phyloP scores from a whole-genome alignment of 2,113 vertebrate species.

The Dasyurus viverrinus region DNA sequence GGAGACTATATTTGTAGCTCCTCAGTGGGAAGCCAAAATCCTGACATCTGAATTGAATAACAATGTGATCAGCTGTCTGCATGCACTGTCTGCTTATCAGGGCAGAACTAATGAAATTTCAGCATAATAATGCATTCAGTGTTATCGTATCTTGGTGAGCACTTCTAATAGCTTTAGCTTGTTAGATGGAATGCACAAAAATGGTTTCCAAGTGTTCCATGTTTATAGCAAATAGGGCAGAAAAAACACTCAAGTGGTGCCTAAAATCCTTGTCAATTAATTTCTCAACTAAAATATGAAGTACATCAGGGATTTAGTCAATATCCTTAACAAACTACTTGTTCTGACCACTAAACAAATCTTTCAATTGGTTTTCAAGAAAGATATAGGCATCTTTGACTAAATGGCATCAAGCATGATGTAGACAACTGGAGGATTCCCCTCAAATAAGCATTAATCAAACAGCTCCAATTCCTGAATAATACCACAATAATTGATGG shows the following conservation, averaged over 20 bases:
- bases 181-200: constrained; percentile 43
- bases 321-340: constrained; percentile 11
- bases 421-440: background rate
- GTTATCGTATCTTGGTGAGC: constrained; percentile 10
- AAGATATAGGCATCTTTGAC: background rate
- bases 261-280: background rate
- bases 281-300: constrained; percentile 7
- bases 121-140: constrained; percentile 30
- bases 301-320: background rate
- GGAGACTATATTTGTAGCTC: constrained; percentile 12
- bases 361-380: constrained; percentile 18
- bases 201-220: constrained; percentile 20
- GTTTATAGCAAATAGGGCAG: constrained; percentile 40
- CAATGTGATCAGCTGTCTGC: constrained; percentile 13
- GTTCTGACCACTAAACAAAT: constrained; percentile 2
- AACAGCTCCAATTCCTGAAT: background rate
- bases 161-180: background rate
- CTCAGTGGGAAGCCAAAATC: constrained; percentile 36
- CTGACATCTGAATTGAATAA: constrained; percentile 23
- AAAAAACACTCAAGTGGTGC: constrained; percentile 8
- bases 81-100: constrained; percentile 42
- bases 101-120: constrained; percentile 63
- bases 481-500: background rate
- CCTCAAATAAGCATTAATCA: background rate
- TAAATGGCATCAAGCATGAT: background rate